phyloP scores from a whole-genome alignment of 2,797 vertebrate genomes.

The Gorsachius magnificus region DNA sequence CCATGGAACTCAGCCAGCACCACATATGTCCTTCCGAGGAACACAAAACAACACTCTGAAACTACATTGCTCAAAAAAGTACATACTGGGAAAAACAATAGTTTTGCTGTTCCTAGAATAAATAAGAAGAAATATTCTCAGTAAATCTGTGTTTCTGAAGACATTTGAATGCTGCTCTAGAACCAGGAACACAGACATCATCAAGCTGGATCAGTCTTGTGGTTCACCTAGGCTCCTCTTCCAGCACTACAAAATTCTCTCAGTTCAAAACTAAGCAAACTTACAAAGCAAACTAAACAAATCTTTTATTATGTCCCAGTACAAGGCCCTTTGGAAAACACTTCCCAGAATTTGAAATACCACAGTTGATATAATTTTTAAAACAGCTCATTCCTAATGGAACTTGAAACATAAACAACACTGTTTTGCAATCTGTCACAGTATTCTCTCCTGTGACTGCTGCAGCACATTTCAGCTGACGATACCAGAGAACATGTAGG shows the following conservation, averaged over 20 bases:
- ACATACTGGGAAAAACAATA: background rate
- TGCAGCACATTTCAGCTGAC: background rate
- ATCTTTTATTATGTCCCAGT: background rate
- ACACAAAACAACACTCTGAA: background rate
- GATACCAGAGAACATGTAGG: background rate
- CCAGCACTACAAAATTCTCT: background rate
- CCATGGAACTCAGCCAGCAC: background rate
- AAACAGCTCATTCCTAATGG: background rate
- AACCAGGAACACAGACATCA: background rate
- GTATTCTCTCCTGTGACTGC: background rate
- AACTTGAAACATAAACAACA: conserved; percentile 14
- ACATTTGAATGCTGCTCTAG: background rate
- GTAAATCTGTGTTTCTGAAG: background rate
- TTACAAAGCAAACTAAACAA: background rate
- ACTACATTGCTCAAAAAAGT: background rate
- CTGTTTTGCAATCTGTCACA: background rate
- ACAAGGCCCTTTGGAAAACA: background rate
- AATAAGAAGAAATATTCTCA: background rate
- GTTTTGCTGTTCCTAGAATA: background rate
- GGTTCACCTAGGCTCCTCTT: background rate
- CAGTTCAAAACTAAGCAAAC: background rate
- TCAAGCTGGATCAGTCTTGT: background rate
- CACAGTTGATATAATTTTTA: background rate
- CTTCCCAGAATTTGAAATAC: conserved; percentile 11
- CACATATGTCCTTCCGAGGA: background rate